Evolutionary conservation across 2,888 invertebrate genomes (phyloP).

Genomic region (Zygogramma bicolorata): DNA sequence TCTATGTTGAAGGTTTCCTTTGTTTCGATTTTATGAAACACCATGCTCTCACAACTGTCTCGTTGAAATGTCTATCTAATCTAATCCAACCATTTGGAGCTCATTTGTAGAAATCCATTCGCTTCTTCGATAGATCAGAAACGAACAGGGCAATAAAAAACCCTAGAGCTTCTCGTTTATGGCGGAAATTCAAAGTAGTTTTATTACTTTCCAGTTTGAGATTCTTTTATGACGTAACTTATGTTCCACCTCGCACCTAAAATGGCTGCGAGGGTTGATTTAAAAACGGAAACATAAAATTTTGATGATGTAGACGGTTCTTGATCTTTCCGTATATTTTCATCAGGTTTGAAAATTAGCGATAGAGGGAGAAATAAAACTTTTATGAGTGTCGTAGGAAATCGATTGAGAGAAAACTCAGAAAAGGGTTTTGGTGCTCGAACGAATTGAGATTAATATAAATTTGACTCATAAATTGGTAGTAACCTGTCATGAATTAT

Average conservation of each 20-base stretch:
- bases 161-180: not conserved
- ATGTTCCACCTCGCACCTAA: not conserved
- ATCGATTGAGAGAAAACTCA: not conserved
- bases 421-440: no score
- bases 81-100: not conserved
- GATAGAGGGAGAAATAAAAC: no score
- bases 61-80: not conserved
- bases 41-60: no score
- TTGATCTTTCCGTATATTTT: not conserved
- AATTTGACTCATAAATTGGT: no score
- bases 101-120: not conserved
- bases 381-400: not conserved
- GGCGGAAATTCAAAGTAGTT: conserved; percentile 17
- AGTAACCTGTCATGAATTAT: no score
- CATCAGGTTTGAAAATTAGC: not conserved
- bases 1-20: no score
- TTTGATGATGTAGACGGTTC: not conserved
- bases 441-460: no score
- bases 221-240: conserved; percentile 1
- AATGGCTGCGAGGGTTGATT: not conserved
- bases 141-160: conserved; percentile 2
- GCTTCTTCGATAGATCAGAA: not conserved
- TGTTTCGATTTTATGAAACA: no score
- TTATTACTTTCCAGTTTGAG: conserved; percentile 7
- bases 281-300: not conserved